Evolutionary conservation across 1,140 invertebrate species (phyloP).

Genomic region (Drosophila malerkotliana): DNA sequence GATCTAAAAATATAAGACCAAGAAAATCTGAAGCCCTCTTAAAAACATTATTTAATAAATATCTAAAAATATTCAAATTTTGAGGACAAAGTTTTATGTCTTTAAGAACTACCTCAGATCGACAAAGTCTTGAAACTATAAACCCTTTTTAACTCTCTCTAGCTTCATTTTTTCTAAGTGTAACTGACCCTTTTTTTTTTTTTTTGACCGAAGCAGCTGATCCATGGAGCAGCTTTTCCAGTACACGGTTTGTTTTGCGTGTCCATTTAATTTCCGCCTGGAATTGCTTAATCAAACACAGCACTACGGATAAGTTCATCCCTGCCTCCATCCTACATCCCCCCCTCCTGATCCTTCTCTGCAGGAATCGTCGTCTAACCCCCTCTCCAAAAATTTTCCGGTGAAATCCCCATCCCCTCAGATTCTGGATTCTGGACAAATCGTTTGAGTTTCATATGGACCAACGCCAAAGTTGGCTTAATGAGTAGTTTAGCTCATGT

Average conservation of each 20-base stretch:
- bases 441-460: constrained; percentile 45
- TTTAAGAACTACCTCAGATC: too few relatives aligned
- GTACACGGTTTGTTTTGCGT: constrained; percentile 73
- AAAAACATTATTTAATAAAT: too few relatives aligned
- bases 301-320: constrained; percentile 46
- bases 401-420: not conserved
- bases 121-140: too few relatives aligned
- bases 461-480: constrained; percentile 58
- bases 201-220: constrained; percentile 4
- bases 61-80: too few relatives aligned
- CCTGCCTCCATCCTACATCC: not conserved
- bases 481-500: constrained; percentile 70
- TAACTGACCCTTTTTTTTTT: constrained; percentile 58
- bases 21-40: too few relatives aligned
- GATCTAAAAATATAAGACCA: too few relatives aligned
- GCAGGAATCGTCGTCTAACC: not conserved
- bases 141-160: not conserved
- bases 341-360: not conserved
- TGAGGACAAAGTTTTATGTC: too few relatives aligned
- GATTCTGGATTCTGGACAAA: constrained; percentile 31
- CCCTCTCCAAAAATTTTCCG: not conserved
- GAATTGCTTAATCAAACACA: constrained; percentile 80
- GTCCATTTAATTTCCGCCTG: constrained; percentile 81
- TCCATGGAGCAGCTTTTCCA: constrained; percentile 23
- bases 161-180: not conserved